These are phyloP conservation scores for Cryptocheilus praepositus DNA, from an alignment of 2,888 invertebrate species.

Conservation along the genomic window DNA sequence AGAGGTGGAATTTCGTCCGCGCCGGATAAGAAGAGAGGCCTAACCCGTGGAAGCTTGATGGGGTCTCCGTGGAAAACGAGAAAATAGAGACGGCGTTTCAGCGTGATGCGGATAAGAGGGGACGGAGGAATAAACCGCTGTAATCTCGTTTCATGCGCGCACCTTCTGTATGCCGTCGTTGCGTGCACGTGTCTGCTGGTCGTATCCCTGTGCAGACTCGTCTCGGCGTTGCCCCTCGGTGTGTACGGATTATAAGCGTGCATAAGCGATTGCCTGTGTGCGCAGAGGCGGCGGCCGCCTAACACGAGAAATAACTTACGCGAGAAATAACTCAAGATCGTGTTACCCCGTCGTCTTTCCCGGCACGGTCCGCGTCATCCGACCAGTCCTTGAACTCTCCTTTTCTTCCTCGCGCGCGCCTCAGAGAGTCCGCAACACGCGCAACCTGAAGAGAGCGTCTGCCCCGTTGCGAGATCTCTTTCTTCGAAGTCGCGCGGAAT, in stretches of 20 bases:
- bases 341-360: conserved; percentile 38
- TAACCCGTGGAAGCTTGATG: conserved; percentile 1
- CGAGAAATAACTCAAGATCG: conserved; percentile 48
- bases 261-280: no score
- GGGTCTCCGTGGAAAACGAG: conserved; percentile 16
- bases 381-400: conserved; percentile 31
- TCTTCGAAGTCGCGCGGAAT: no score
- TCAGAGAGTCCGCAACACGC: no score
- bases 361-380: conserved; percentile 17
- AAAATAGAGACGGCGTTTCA: conserved; percentile 15
- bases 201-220: no score
- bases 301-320: conserved; percentile 45
- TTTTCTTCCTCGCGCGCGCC: not conserved
- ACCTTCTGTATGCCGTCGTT: no score
- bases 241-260: no score
- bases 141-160: conserved; percentile 34
- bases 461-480: no score
- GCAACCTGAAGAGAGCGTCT: no score
- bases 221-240: no score
- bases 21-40: no score
- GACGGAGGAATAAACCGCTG: conserved; percentile 23
- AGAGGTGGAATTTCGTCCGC: no score
- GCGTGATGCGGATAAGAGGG: conserved; percentile 7
- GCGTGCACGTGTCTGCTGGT: no score
- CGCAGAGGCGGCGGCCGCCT: conserved; percentile 27